Percentiles rank a stretch among this genome's conserved stretches.
These are phyloP conservation scores for Ia io DNA, from an alignment of 2,113 vertebrate species.

Conservation along the genomic window DNA sequence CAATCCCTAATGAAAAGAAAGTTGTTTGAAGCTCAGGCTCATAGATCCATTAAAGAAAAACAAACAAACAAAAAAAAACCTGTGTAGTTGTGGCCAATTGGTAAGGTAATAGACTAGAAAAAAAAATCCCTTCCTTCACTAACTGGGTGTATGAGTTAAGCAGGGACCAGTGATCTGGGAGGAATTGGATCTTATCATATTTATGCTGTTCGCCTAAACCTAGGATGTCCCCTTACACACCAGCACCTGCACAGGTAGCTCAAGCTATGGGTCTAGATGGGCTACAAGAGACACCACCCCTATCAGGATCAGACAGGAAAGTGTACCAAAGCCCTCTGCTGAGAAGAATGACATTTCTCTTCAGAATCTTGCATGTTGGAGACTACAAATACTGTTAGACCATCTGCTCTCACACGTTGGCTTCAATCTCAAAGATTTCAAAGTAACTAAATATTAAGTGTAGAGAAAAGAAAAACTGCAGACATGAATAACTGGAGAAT, in stretches of 20 bases:
- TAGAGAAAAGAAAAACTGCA: background rate
- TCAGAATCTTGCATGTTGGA: background rate
- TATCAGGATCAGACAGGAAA: background rate
- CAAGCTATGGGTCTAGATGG: background rate
- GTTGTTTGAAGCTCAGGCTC: background rate
- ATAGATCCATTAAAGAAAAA: background rate
- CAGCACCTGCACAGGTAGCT: background rate
- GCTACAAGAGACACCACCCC: too few relatives aligned
- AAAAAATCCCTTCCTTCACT: background rate
- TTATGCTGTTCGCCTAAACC: background rate
- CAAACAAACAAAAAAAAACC: slow-evolving; percentile 7
- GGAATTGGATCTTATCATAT: background rate
- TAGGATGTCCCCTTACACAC: background rate
- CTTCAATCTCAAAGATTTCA: slow-evolving; percentile 4
- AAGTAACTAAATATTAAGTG: slow-evolving; percentile 25
- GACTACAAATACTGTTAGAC: background rate
- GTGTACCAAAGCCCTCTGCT: background rate
- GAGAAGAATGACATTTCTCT: background rate
- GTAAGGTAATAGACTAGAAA: background rate
- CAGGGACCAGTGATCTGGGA: background rate
- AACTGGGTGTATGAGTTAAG: background rate
- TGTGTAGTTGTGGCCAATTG: background rate
- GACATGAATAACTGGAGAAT: slow-evolving; percentile 39
- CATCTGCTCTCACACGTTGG: background rate
- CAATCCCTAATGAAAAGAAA: background rate